Evolutionary conservation across 1,140 invertebrate genomes (phyloP).

Genomic region (Notospermus geniculatus): DNA sequence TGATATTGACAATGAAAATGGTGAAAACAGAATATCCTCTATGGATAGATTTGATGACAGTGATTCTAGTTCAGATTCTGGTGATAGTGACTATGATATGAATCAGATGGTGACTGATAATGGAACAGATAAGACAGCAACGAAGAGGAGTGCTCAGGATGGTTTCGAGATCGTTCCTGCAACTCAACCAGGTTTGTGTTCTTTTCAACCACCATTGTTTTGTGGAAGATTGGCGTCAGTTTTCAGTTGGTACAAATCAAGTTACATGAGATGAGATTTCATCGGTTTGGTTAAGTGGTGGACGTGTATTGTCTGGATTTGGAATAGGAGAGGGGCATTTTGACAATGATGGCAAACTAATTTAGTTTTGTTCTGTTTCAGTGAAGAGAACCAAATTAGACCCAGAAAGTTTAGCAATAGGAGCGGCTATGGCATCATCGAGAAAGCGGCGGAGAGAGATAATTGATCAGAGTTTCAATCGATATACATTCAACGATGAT

Average conservation of each 20-base stretch:
- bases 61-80: constrained; percentile 27
- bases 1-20: constrained; percentile 17
- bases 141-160: constrained; percentile 39
- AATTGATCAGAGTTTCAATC: constrained; percentile 43
- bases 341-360: too few relatives aligned
- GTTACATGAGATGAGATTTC: too few relatives aligned
- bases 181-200: constrained; percentile 7
- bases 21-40: not conserved
- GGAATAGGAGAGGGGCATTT: too few relatives aligned
- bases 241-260: too few relatives aligned
- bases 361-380: not conserved
- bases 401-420: constrained; percentile 71
- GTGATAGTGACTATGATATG: constrained; percentile 36
- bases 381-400: constrained; percentile 66
- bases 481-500: constrained; percentile 68
- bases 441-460: constrained; percentile 51
- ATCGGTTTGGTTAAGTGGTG: too few relatives aligned
- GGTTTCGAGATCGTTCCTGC: constrained; percentile 68
- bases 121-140: constrained; percentile 17
- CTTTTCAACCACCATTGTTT: too few relatives aligned
- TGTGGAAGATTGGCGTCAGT: too few relatives aligned
- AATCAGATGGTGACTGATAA: constrained; percentile 22
- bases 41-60: constrained; percentile 20
- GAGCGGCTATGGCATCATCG: constrained; percentile 48
- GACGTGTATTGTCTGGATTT: too few relatives aligned